These are phyloP conservation scores for Spea bombifrons DNA, from an alignment of 2,113 vertebrate genomes.

Conservation along the genomic window DNA sequence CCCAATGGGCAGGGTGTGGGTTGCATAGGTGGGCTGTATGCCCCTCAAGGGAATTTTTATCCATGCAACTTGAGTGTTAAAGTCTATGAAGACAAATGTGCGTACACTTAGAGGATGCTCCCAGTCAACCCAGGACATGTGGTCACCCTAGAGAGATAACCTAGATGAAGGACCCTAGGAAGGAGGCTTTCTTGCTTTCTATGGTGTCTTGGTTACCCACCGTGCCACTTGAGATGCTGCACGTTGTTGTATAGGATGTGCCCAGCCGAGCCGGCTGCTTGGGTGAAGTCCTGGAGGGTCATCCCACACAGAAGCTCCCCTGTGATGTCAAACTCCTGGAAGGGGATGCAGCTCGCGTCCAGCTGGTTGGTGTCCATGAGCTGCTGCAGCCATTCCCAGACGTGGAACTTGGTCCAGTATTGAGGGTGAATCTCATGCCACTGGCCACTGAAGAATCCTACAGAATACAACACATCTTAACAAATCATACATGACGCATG, in stretches of 20 bases:
- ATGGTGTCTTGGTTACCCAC: constrained; percentile 59
- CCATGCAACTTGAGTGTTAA: too few species aligned
- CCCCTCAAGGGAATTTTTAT: too few species aligned
- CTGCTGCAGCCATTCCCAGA: constrained; percentile 98
- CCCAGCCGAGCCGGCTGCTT: constrained; percentile 80
- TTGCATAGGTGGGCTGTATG: too few species aligned
- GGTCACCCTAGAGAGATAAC: too few species aligned
- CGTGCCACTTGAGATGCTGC: constrained; percentile 86
- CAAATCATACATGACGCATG: too few species aligned
- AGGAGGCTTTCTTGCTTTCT: constrained; percentile 28
- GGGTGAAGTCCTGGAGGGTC: constrained; percentile 86
- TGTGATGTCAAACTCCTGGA: constrained; percentile 90
- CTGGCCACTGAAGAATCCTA: constrained; percentile 74
- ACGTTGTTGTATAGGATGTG: constrained; percentile 87
- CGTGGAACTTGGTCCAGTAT: constrained; percentile 94
- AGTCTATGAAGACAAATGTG: too few species aligned
- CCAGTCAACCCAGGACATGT: too few species aligned
- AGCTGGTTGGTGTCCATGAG: constrained; percentile 92
- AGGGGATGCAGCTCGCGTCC: constrained; percentile 85
- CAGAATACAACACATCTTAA: background rate
- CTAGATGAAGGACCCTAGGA: background rate
- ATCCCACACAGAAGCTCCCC: constrained; percentile 89
- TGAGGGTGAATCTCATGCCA: constrained; percentile 89
- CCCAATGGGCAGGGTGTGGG: too few species aligned
- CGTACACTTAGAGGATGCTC: too few species aligned